Evolutionary conservation across 2,113 vertebrate genomes (phyloP).

Genomic region (Gobiocypris rarus): DNA sequence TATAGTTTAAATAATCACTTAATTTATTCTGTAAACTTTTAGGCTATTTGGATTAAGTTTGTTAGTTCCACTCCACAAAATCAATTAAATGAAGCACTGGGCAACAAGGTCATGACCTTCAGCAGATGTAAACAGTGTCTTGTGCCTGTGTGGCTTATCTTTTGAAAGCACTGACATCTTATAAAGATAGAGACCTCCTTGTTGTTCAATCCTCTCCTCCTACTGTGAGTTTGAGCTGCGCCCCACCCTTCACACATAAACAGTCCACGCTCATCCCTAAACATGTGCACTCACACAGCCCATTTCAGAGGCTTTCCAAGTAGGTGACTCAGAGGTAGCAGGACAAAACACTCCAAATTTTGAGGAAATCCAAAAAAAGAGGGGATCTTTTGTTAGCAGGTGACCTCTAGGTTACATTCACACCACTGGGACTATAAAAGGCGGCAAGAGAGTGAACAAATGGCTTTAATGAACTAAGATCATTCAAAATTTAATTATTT

Average conservation of each 20-base stretch:
- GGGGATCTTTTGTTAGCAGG: constrained; percentile 46
- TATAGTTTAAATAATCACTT: not conserved
- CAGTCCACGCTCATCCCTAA: constrained; percentile 44
- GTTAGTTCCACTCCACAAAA: not conserved
- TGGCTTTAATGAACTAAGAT: constrained; percentile 18
- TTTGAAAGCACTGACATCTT: constrained; percentile 42
- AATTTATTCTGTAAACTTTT: not conserved
- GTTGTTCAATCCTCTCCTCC: constrained; percentile 48
- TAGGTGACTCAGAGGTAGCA: constrained; percentile 48
- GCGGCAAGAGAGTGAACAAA: constrained; percentile 9
- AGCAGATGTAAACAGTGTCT: constrained; percentile 39
- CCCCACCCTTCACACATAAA: constrained; percentile 59
- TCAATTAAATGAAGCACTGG: constrained; percentile 4
- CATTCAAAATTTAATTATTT: constrained; percentile 45
- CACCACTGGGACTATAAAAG: constrained; percentile 39
- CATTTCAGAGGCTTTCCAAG: constrained; percentile 49
- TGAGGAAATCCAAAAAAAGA: constrained; percentile 70
- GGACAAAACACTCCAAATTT: constrained; percentile 62
- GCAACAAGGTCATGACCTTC: not conserved
- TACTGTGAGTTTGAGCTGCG: constrained; percentile 43
- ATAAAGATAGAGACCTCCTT: constrained; percentile 40
- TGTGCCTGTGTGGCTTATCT: constrained; percentile 14
- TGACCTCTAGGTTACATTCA: constrained; percentile 48
- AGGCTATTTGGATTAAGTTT: not conserved
- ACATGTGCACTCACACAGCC: constrained; percentile 48